Conservation (phyloP, 2,888 invertebrate genomes). For the Drosophila birchii region DNA sequence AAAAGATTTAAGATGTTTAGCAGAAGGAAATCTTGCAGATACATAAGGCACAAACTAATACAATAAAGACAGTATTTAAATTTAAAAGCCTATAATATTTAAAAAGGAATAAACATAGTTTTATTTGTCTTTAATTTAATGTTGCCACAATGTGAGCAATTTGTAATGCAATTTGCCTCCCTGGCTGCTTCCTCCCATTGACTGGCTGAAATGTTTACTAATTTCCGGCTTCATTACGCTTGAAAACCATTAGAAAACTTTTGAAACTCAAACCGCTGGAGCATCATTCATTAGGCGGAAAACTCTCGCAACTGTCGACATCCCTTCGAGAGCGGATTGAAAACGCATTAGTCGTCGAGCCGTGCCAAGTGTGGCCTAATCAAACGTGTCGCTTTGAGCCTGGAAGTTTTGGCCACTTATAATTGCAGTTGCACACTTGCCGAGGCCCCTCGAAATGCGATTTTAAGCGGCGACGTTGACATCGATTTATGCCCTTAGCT, state of each 20-base stretch:
- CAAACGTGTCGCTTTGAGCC: slow-evolving; percentile 52
- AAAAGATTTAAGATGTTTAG: neutral
- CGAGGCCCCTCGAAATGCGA: slow-evolving; percentile 55
- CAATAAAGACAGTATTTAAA: neutral
- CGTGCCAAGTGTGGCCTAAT: slow-evolving; percentile 58
- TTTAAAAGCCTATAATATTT: neutral
- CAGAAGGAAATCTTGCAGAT: neutral
- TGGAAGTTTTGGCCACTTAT: slow-evolving; percentile 42
- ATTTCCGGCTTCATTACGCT: slow-evolving; percentile 80
- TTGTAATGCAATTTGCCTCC: neutral
- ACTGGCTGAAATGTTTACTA: slow-evolving; percentile 70
- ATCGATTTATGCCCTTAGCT: slow-evolving; percentile 69
- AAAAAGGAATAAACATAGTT: neutral
- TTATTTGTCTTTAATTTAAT: neutral
- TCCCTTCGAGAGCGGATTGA: slow-evolving; percentile 47
- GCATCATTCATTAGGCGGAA: slow-evolving; percentile 65
- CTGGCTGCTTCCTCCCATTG: neutral
- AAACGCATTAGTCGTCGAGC: slow-evolving; percentile 44
- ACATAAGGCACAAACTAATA: neutral
- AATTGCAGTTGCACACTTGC: slow-evolving; percentile 64
- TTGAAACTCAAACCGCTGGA: slow-evolving; percentile 43
- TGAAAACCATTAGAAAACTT: slow-evolving; percentile 77
- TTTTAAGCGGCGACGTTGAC: slow-evolving; percentile 71
- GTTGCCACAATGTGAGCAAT: neutral
- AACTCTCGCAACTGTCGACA: slow-evolving; percentile 44